Conservation (phyloP, 2,797 vertebrate genomes). For the Picus viridis region DNA sequence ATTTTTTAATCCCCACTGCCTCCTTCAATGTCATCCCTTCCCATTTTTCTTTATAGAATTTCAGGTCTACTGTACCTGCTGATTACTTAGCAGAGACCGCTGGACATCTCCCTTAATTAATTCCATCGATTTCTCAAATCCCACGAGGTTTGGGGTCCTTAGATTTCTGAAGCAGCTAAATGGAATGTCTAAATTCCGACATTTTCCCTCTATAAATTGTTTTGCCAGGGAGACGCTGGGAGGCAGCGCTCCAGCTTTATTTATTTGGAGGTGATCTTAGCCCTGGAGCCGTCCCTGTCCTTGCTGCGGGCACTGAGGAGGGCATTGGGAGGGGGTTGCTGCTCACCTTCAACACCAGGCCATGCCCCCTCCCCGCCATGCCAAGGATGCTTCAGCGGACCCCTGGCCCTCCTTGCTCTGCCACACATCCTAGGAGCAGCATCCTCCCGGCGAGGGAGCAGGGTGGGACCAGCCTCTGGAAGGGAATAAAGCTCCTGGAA, state of each 20-base stretch:
- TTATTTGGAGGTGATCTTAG: constrained; percentile 50
- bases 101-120: constrained; percentile 83
- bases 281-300: constrained; percentile 12
- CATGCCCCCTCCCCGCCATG: neutral
- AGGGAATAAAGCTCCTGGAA: constrained; percentile 33
- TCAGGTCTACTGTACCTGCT: constrained; percentile 80
- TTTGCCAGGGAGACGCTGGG: constrained; percentile 68
- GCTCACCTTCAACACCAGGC: accelerated
- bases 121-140: constrained; percentile 81
- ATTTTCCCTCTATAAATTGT: constrained; percentile 78
- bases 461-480: neutral
- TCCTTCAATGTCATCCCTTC: constrained; percentile 75
- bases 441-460: accelerated
- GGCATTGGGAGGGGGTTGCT: neutral
- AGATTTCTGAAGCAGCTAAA: constrained; percentile 79
- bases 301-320: neutral
- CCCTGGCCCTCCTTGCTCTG: neutral
- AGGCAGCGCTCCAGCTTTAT: constrained; percentile 63
- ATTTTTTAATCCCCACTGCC: constrained; percentile 79
- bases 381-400: neutral
- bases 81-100: constrained; percentile 76
- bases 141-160: constrained; percentile 76
- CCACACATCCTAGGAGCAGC: neutral
- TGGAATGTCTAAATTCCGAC: constrained; percentile 80
- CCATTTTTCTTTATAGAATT: constrained; percentile 82